Evolutionary conservation across 2,797 vertebrate species (phyloP), one percentile per base, ranked within the genome.

Genomic region (Podarcis lilfordi): DNA sequence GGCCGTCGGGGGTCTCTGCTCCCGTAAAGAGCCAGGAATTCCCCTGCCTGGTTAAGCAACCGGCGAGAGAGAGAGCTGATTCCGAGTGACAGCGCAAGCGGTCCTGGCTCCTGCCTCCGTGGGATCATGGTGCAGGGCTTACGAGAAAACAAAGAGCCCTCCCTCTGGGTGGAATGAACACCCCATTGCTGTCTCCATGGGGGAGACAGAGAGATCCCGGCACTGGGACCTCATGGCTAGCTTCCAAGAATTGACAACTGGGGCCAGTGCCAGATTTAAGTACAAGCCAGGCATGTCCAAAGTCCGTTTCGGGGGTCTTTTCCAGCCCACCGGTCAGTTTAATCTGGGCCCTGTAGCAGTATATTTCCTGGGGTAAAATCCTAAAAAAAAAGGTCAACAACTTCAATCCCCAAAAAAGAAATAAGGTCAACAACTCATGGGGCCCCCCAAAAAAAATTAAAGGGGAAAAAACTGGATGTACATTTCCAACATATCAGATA

Each of bases 271-370:
- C 45, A 50, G 45, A 50, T 50, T 50, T 50, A 50, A 3, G 3
- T 50, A 50, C 1, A 50, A 50, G 11, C 45, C 11, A 50, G 45
- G 45, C 45, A 3, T 50, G 45, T 50, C 3, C 10, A 50, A 50
- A 50, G 45, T 50, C 45, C 45, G 1, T 50, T 50, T 50, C 1
- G 1, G 45, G 45, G 45, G 45, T 11, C 10, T 50, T 1, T 1
- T 50, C 45, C 11, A 13, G 2, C 10, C 10, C 3, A 0, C 10
- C 3, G 11, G 11, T 50, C 1, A 0, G 45, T 50, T 11, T 50
- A 50, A 50, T 50, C 10, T 1, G 1, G 45, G 1, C 45, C 45
- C 45, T 50, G 45, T 50, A 0, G 45, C 45, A 50, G 10, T 50
- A 50, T 50, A 50, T 50, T 50, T 50, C 10, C 45, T 50, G 45